Evolutionary conservation across 2,888 invertebrate genomes (phyloP), one percentile per base, ranked within the genome.

Genomic region (Onchidella celtica): DNA sequence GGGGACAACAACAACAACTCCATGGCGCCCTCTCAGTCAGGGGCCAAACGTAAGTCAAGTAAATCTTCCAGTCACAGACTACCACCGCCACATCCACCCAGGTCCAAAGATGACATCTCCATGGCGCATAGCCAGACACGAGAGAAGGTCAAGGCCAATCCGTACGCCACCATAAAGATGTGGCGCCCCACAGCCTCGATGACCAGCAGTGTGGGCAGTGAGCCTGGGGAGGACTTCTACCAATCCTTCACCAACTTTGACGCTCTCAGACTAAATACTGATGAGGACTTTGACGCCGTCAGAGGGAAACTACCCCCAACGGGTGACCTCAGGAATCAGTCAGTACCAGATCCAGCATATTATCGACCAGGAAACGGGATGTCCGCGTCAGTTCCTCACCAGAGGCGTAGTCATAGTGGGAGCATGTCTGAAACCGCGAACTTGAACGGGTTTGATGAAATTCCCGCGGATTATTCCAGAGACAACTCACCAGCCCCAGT

Each of bases 151-250:
- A 88, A 87, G 74, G 81, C 87, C 74, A 90, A 89, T 79, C 90
- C 90, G 3, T 89, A 87, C 84, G 88, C 89, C 38, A 89, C 89
- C 34, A 87, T 90, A 69, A 90, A 89, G 76, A 89, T 90, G 88
- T 89, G 90, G 89, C 85, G 89, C 17, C 90, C 90, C 21, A 87
- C 88, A 78, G 83, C 88, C 29, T 88, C 88, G 86, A 77, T 86
- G 24, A 85, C 78, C 21, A 87, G 87, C 80, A 81, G 83, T 9
- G 38, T 2, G 0, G 27, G 38, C 17, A 32, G n/a, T 47, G 79
- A 70, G 21, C 80, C 82, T 9, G 80, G 82, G n/a, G 86, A 87
- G 24, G 86, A 87, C 24, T 84, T 85, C n/a, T 83, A 82, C 47
- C 83, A 82, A 38, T 47, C 73, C 0, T 86, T 86, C 68, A 69